These are phyloP conservation scores for Drosophila aldrichi DNA, from an alignment of 2,888 invertebrate species.

Conservation along the genomic window DNA sequence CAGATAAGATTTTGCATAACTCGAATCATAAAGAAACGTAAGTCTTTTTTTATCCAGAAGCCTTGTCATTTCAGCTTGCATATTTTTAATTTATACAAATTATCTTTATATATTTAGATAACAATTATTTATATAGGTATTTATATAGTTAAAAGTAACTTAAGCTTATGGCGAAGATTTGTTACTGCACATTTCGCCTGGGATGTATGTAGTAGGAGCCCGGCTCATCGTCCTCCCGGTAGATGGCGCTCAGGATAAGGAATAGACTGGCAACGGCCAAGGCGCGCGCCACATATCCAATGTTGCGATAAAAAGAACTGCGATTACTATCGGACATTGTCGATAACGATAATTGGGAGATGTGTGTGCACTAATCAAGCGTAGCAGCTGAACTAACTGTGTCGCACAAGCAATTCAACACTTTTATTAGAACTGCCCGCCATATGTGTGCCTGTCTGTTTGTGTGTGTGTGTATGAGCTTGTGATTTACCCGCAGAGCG, in stretches of 20 bases:
- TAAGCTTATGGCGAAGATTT: too few species aligned
- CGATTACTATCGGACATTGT: conserved; percentile 38
- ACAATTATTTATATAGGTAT: conserved; percentile 8
- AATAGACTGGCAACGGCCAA: conserved; percentile 43
- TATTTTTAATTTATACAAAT: neutral
- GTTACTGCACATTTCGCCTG: conserved; percentile 50
- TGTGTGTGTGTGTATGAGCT: neutral
- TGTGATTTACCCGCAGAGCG: conserved; percentile 42
- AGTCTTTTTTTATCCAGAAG: neutral
- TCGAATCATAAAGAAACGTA: neutral
- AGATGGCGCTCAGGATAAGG: conserved; percentile 58
- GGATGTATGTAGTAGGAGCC: conserved; percentile 65
- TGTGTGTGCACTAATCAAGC: conserved; percentile 30
- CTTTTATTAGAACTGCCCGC: conserved; percentile 41
- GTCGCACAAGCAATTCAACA: neutral
- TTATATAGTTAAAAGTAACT: conserved; percentile 6
- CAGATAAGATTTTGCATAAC: neutral
- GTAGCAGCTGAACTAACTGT: conserved; percentile 36
- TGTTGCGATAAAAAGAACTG: conserved; percentile 18
- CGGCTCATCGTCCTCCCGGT: conserved; percentile 50
- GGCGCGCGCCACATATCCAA: conserved; percentile 25
- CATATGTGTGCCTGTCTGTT: neutral
- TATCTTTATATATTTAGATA: neutral
- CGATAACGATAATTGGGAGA: neutral
- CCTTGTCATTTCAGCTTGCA: neutral